phyloP scores from a whole-genome alignment of 2,113 vertebrate genomes.

The Sprattus sprattus region DNA sequence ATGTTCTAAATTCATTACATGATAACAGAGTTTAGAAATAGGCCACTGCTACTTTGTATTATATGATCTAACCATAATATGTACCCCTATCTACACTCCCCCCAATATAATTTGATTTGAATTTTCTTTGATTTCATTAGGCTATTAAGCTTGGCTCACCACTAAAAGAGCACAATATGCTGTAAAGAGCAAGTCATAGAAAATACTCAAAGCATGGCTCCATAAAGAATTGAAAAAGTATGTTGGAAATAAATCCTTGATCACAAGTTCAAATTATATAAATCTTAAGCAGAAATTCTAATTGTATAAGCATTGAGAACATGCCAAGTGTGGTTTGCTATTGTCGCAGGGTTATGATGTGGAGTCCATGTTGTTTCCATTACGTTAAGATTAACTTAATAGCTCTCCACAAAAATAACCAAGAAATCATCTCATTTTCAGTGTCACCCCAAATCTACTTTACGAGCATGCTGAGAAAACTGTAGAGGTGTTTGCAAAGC shows the following conservation, averaged over 20 bases:
- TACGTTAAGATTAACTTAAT: no score
- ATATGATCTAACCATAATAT: neutral
- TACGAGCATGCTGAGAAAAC: neutral
- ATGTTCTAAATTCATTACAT: neutral
- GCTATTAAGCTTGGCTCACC: neutral
- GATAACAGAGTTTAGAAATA: neutral
- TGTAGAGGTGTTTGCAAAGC: neutral
- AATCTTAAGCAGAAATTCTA: neutral
- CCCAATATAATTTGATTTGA: neutral
- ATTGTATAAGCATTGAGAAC: neutral
- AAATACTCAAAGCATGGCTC: neutral
- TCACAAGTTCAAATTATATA: neutral
- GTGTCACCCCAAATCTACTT: neutral
- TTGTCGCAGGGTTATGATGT: neutral
- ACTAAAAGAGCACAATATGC: neutral
- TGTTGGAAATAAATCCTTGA: neutral
- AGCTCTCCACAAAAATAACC: neutral
- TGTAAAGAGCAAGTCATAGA: neutral
- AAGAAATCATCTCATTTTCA: neutral
- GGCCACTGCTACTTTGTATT: neutral
- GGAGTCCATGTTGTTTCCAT: neutral
- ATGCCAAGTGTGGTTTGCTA: no score
- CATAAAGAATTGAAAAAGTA: neutral
- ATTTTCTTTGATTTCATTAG: neutral
- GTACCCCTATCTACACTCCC: neutral